Percentiles rank a stretch among this genome's conserved stretches.
These are phyloP conservation scores for Scyliorhinus canicula DNA, from an alignment of 2,797 vertebrate genomes.

Conservation along the genomic window DNA sequence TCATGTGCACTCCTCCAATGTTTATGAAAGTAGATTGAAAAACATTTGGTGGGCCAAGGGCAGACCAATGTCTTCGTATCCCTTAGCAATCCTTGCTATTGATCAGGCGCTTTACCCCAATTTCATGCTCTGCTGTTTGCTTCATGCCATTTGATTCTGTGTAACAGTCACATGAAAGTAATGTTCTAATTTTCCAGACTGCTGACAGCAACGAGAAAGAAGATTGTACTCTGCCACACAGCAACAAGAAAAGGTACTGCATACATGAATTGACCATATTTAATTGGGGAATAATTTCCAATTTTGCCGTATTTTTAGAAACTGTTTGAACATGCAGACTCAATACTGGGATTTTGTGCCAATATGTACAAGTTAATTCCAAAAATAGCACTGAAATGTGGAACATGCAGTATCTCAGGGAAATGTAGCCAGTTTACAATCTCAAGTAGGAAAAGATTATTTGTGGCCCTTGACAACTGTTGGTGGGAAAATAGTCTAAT, in stretches of 20 bases:
- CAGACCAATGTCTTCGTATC: not conserved
- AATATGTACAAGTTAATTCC: slow-evolving; percentile 29
- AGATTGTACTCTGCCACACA: not conserved
- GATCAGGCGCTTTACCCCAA: not conserved
- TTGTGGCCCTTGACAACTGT: not conserved
- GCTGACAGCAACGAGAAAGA: not conserved
- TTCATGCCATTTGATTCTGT: not conserved
- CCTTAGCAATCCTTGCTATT: not conserved
- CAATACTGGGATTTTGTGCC: not conserved
- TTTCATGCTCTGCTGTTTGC: not conserved
- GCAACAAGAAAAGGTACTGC: not conserved
- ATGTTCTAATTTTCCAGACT: not conserved
- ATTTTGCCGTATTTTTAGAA: slow-evolving; percentile 23
- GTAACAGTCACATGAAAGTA: not conserved
- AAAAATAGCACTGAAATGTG: not conserved
- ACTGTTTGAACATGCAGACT: not conserved
- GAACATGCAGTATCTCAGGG: slow-evolving; percentile 8
- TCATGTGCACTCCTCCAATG: not conserved
- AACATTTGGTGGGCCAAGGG: not conserved
- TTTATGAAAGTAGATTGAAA: not conserved
- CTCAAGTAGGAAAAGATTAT: slow-evolving; percentile 4
- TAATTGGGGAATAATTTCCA: slow-evolving; percentile 30
- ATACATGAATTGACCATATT: not conserved
- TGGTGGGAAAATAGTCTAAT: not conserved
- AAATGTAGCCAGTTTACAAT: slow-evolving; percentile 4